A percentile compares a stretch with the other conserved stretches of the same genome.
These are phyloP conservation scores for Liasis olivaceus DNA, from an alignment of 2,797 vertebrate species.

Conservation along the genomic window DNA sequence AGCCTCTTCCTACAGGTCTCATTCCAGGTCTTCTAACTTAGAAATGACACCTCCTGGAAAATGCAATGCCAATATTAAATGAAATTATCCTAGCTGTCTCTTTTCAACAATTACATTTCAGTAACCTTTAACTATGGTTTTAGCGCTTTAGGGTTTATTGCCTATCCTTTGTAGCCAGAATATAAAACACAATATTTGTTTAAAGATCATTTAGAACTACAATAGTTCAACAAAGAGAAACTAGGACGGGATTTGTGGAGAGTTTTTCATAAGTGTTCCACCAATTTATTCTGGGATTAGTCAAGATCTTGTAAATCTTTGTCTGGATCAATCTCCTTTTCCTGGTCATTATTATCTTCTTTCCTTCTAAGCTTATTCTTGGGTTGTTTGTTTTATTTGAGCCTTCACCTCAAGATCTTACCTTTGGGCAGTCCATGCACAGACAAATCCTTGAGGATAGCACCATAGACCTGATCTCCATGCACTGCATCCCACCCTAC, in stretches of 20 bases:
- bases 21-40: not conserved
- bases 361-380: not conserved
- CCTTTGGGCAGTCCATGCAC: not conserved
- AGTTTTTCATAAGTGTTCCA: not conserved
- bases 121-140: not conserved
- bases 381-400: not conserved
- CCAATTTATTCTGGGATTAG: not conserved
- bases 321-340: not conserved
- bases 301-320: not conserved
- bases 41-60: not conserved
- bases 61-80: not conserved
- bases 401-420: not conserved
- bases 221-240: not conserved
- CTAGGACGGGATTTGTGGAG: not conserved
- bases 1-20: not conserved
- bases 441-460: not conserved
- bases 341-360: no score
- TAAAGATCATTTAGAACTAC: not conserved
- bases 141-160: not conserved
- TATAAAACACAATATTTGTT: not conserved
- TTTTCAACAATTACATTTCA: not conserved
- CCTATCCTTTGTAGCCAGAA: not conserved
- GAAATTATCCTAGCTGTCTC: not conserved
- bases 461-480: not conserved
- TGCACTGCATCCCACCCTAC: not conserved